phyloP scores from a whole-genome alignment of 2,888 invertebrate species.

The Ectemnius continuus region DNA sequence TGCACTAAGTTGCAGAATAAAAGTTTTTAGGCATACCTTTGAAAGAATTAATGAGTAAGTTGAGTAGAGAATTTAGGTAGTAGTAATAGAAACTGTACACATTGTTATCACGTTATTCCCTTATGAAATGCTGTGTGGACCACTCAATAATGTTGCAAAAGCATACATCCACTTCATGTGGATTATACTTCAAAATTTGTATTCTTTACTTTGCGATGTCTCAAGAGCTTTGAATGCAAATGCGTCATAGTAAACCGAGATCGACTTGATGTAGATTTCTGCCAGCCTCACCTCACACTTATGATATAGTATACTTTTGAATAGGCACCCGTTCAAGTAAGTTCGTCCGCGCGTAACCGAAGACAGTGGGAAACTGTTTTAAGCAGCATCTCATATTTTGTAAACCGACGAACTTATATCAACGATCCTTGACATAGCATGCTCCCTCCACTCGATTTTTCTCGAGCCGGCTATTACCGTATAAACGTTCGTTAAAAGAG shows the following conservation, averaged over 20 bases:
- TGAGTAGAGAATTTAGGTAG: too few relatives aligned
- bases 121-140: not conserved
- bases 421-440: slow-evolving; percentile 57
- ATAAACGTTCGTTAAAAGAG: slow-evolving; percentile 26
- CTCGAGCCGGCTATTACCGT: slow-evolving; percentile 14
- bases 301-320: not conserved
- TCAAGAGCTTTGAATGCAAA: too few relatives aligned
- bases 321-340: not conserved
- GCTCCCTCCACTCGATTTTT: slow-evolving; percentile 51
- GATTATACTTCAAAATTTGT: too few relatives aligned
- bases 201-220: too few relatives aligned
- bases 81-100: too few relatives aligned
- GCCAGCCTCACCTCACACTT: not conserved
- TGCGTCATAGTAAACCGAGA: too few relatives aligned
- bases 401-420: slow-evolving; percentile 57
- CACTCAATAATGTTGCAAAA: not conserved
- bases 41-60: too few relatives aligned
- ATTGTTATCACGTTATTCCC: too few relatives aligned
- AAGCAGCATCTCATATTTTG: slow-evolving; percentile 50
- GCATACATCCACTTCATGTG: not conserved
- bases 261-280: too few relatives aligned
- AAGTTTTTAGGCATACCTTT: too few relatives aligned
- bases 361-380: slow-evolving; percentile 54
- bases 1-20: too few relatives aligned
- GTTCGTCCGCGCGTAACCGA: slow-evolving; percentile 11